A percentile compares a stretch with the other conserved stretches of the same genome.
These are phyloP conservation scores for Steatornis caripensis DNA, from an alignment of 2,113 vertebrate genomes.

Conservation along the genomic window DNA sequence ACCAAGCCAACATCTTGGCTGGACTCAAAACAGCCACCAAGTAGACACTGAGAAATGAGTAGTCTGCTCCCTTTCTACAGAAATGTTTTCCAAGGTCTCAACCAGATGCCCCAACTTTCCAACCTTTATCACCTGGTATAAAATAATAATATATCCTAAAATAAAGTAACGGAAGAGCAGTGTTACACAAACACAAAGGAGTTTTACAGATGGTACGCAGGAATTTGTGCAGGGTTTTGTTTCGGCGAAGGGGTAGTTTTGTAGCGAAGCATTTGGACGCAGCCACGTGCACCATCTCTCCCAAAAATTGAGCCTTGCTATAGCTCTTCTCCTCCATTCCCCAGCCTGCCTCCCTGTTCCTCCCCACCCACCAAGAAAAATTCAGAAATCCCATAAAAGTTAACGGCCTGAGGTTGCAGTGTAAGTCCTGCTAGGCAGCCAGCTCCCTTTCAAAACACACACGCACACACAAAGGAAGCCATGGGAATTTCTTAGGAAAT, in stretches of 20 bases:
- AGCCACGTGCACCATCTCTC: not conserved
- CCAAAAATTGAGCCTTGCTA: not conserved
- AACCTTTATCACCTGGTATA: not conserved
- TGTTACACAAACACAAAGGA: not conserved
- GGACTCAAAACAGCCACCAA: not conserved
- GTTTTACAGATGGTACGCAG: not conserved
- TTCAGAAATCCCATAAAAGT: not conserved
- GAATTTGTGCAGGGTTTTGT: not conserved
- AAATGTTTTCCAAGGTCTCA: not conserved
- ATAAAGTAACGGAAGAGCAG: rapidly evolving
- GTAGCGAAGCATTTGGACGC: not conserved
- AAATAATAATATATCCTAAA: not conserved
- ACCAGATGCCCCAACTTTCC: not conserved
- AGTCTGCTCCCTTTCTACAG: not conserved
- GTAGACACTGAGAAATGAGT: not conserved
- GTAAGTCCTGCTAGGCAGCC: not conserved
- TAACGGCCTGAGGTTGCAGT: not conserved
- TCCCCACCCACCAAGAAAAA: not conserved
- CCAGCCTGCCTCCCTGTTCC: not conserved
- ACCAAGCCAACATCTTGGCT: slow-evolving; percentile 23
- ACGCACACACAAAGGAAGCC: not conserved
- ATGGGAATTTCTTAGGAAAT: slow-evolving; percentile 16
- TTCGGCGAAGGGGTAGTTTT: not conserved
- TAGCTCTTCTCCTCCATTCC: not conserved
- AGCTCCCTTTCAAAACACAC: not conserved